Evolutionary conservation across 2,797 vertebrate genomes (phyloP).

Genomic region (Antennarius maculatus): DNA sequence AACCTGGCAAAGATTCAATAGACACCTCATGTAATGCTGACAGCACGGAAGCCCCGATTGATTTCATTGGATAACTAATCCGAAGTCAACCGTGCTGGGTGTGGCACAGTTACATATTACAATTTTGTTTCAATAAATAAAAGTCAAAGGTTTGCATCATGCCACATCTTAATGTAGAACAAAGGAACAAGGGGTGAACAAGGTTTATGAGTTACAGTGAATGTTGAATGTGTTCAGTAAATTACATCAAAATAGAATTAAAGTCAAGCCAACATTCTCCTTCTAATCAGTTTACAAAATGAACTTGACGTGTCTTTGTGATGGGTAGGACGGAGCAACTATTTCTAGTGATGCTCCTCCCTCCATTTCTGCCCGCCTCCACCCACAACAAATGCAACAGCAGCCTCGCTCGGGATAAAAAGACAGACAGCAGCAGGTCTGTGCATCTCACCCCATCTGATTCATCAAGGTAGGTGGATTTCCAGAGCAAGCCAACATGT

Average conservation of each 20-base stretch:
- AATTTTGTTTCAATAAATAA: neutral
- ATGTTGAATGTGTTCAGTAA: neutral
- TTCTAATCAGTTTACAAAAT: conserved; percentile 4
- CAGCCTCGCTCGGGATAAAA: conserved; percentile 68
- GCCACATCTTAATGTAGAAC: neutral
- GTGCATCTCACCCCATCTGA: conserved; percentile 59
- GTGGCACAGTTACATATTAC: conserved; percentile 11
- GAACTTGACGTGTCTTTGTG: neutral
- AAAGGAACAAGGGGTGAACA: neutral
- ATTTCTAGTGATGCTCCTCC: conserved; percentile 54
- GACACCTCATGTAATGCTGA: conserved; percentile 14
- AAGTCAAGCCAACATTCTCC: conserved; percentile 30
- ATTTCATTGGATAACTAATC: conserved; percentile 23
- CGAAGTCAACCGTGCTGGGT: conserved; percentile 5
- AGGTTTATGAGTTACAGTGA: neutral
- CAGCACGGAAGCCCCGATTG: neutral
- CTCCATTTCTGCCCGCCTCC: conserved; percentile 16
- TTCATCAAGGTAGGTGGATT: conserved; percentile 45
- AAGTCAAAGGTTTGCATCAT: neutral
- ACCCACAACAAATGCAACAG: conserved; percentile 25
- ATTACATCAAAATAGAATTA: neutral
- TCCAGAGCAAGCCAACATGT: conserved; percentile 37
- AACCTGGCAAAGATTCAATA: conserved; percentile 6
- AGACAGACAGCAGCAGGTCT: conserved; percentile 24
- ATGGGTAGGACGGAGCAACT: conserved; percentile 5